Percentiles rank a stretch among this genome's conserved stretches.
These are phyloP conservation scores for Zaprionus vittiger DNA, from an alignment of 1,140 invertebrate genomes.

Conservation along the genomic window DNA sequence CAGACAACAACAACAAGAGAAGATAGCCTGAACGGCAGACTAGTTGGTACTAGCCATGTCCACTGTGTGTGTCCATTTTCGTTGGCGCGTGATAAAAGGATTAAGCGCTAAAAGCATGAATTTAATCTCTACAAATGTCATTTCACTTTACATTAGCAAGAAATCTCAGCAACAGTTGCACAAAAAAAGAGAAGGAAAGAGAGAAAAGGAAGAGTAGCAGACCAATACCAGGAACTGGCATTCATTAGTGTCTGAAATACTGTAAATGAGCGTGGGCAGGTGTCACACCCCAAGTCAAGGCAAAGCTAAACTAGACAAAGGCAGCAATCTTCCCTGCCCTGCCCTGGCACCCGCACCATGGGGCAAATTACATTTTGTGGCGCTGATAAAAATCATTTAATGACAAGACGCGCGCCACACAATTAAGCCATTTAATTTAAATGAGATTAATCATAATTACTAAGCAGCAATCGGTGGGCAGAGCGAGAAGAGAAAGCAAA, in stretches of 20 bases:
- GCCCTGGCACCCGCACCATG: conserved; percentile 16
- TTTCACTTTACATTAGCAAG: conserved; percentile 49
- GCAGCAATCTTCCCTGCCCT: background rate
- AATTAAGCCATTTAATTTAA: conserved; percentile 83
- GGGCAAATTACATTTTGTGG: conserved; percentile 68
- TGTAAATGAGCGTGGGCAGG: conserved; percentile 6
- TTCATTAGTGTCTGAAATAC: conserved; percentile 10
- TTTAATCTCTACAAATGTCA: conserved; percentile 73
- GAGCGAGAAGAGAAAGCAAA: background rate
- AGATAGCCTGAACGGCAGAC: background rate
- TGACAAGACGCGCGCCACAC: conserved; percentile 70
- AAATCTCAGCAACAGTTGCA: conserved; percentile 33
- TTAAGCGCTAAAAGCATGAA: conserved; percentile 76
- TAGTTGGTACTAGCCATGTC: background rate
- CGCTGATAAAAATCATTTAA: conserved; percentile 82
- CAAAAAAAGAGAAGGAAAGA: background rate
- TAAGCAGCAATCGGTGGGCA: conserved; percentile 51
- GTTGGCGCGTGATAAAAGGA: conserved; percentile 67
- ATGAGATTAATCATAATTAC: conserved; percentile 83
- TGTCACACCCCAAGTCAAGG: background rate
- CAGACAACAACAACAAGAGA: conserved; percentile 29
- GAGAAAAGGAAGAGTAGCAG: background rate
- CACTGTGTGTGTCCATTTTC: conserved; percentile 4
- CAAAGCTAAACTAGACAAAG: conserved; percentile 31
- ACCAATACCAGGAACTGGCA: conserved; percentile 10